phyloP scores from a whole-genome alignment of 2,888 invertebrate species.

The Synergus laeviventris region DNA sequence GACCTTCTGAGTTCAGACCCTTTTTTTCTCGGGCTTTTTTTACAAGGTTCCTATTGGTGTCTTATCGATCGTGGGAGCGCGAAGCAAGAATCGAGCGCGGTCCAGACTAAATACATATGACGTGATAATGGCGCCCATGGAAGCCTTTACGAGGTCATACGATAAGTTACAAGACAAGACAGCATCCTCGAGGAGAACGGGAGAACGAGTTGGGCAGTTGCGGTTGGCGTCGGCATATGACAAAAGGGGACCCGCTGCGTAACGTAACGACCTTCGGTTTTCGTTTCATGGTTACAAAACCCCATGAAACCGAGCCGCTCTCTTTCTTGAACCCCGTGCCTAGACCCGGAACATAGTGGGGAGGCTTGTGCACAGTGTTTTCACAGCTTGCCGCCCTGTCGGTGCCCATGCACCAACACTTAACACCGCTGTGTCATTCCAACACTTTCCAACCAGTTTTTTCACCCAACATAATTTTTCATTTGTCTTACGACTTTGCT shows the following conservation, averaged over 20 bases:
- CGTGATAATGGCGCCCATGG: conserved; percentile 2
- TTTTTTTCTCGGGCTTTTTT: conserved; percentile 5
- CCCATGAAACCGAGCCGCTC: conserved; percentile 66
- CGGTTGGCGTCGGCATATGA: conserved; percentile 73
- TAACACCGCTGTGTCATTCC: background rate
- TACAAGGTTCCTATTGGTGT: conserved; percentile 7
- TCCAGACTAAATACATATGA: conserved; percentile 8
- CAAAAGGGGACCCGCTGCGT: conserved; percentile 74
- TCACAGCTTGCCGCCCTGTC: conserved; percentile 67
- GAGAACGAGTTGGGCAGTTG: conserved; percentile 56
- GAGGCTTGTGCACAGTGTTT: conserved; percentile 58
- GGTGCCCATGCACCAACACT: conserved; percentile 21
- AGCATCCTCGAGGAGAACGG: conserved; percentile 39
- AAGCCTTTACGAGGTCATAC: conserved; percentile 16
- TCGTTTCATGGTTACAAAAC: conserved; percentile 72
- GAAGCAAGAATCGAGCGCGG: background rate
- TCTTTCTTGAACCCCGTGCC: conserved; percentile 54
- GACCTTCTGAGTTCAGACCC: background rate
- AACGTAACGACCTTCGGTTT: conserved; percentile 75
- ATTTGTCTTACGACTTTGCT: background rate
- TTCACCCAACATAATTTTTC: background rate
- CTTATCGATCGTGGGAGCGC: conserved; percentile 26
- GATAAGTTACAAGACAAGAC: conserved; percentile 45
- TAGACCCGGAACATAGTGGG: conserved; percentile 46
- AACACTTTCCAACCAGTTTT: conserved; percentile 1